Evolutionary conservation across 2,888 invertebrate genomes (phyloP).

Genomic region (Sesia apiformis): DNA sequence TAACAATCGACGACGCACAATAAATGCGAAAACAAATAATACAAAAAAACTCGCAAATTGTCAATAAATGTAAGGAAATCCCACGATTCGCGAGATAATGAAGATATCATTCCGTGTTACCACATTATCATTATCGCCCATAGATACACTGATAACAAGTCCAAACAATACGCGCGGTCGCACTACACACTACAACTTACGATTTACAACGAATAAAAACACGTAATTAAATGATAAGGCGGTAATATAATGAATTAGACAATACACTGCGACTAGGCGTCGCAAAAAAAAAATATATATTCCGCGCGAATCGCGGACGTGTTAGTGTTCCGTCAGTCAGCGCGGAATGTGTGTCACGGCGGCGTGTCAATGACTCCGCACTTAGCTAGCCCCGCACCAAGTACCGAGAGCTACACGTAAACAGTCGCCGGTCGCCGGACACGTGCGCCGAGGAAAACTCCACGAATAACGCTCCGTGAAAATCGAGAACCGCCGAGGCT

Average conservation of each 20-base stretch:
- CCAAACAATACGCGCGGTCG: slow-evolving; percentile 15
- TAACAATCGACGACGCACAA: slow-evolving; percentile 11
- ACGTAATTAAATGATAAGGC: slow-evolving; percentile 9
- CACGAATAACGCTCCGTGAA: slow-evolving; percentile 27
- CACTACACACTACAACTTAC: slow-evolving; percentile 8
- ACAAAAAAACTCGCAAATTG: slow-evolving; percentile 9
- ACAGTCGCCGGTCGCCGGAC: slow-evolving; percentile 37
- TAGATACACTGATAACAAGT: slow-evolving; percentile 16
- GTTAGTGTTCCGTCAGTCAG: slow-evolving; percentile 48
- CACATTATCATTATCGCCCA: slow-evolving; percentile 24
- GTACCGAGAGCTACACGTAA: slow-evolving; percentile 41
- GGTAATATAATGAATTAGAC: slow-evolving; percentile 35
- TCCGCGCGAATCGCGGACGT: slow-evolving; percentile 47
- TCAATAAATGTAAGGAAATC: slow-evolving; percentile 15
- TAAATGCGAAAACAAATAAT: slow-evolving; percentile 5
- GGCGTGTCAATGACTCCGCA: slow-evolving; percentile 65
- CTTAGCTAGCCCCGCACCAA: slow-evolving; percentile 25
- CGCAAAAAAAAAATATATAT: slow-evolving; percentile 22
- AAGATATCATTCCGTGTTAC: slow-evolving; percentile 28
- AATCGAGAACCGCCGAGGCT: slow-evolving; percentile 17
- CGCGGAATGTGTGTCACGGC: slow-evolving; percentile 70
- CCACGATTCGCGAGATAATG: slow-evolving; percentile 25
- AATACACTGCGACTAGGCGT: slow-evolving; percentile 21
- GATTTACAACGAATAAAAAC: background rate
- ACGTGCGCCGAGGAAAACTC: slow-evolving; percentile 47